Base-by-base conservation (phyloP, 2,888 invertebrate genomes). In the Drosophila planitibia region DNA sequence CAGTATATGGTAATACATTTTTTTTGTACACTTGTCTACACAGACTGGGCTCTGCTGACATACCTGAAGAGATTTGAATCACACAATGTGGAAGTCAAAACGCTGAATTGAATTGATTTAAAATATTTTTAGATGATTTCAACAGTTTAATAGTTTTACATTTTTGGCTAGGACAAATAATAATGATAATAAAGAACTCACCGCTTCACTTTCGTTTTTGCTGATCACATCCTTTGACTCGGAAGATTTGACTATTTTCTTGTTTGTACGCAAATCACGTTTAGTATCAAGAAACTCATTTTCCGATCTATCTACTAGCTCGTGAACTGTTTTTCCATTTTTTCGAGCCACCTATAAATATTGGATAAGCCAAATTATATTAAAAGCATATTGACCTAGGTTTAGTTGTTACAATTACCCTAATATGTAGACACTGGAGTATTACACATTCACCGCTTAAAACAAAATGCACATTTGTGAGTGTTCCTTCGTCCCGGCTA, bases 391-490 rank as follows among this genome's bases (percentile, higher is more conserved):
- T 61, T 37, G 2, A 1, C 2, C 5, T 9, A 5, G 5, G 3
- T 12, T 9, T 16, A 14, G 5, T 28, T 19, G 14, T 35, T n/a
- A n/a, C 25, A 33, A 68, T 9, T 65, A 91, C 93, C 79, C 83
- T 78, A 54, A 92, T 84, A 74, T 91, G 91, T 0, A 93, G 81
- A 61, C 91, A 92, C 66, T 93, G 93, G 14, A 93, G 77, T 33
- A 93, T 93, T 74, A 91, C 89, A 59, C 93, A 93, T 68, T 93
- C 90, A 1, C 93, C 93, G 74, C 92, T 93, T 10, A 93, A 74
- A 4, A 93, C 91, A 73, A 93, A 93, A 67, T 92, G 89, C 0
- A 92, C 93, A 70, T 87, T 91, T 62, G 91, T 91, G 3, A 92
- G 59, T 0, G 87, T 81, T 32, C 91, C 92, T 51, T 79, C 85